Evolutionary conservation across 1,140 invertebrate genomes (phyloP).

Genomic region (Metopolophium dirhodum): DNA sequence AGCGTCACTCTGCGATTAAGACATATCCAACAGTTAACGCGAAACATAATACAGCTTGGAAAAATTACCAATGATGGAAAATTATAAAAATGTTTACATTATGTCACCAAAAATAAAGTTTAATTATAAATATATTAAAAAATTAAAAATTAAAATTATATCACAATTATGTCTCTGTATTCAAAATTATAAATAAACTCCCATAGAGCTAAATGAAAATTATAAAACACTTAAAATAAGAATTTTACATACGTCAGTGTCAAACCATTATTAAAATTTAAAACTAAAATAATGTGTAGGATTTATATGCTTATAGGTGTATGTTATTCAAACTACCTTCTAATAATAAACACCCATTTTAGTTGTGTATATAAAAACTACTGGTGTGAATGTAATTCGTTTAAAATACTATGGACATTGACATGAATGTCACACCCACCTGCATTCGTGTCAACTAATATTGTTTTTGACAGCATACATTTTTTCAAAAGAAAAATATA

Average conservation of each 20-base stretch:
- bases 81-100: not conserved
- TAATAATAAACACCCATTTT: not conserved
- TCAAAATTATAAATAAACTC: not conserved
- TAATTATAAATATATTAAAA: not conserved
- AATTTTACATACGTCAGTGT: not conserved
- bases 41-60: not conserved
- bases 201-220: not conserved
- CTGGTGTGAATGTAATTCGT: not conserved
- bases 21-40: not conserved
- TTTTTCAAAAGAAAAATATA: not conserved
- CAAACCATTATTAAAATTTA: not conserved
- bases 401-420: not conserved
- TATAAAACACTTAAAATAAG: not conserved
- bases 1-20: not conserved
- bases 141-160: not conserved
- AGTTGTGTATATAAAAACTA: not conserved
- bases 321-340: not conserved
- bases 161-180: too few species aligned
- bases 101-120: not conserved
- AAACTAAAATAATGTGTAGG: not conserved
- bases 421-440: not conserved
- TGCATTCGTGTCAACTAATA: conserved; percentile 13
- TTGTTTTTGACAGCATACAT: not conserved
- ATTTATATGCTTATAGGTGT: not conserved
- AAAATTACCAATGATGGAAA: not conserved